phyloP scores from a whole-genome alignment of 2,888 invertebrate species.

The Drosophila monieri region DNA sequence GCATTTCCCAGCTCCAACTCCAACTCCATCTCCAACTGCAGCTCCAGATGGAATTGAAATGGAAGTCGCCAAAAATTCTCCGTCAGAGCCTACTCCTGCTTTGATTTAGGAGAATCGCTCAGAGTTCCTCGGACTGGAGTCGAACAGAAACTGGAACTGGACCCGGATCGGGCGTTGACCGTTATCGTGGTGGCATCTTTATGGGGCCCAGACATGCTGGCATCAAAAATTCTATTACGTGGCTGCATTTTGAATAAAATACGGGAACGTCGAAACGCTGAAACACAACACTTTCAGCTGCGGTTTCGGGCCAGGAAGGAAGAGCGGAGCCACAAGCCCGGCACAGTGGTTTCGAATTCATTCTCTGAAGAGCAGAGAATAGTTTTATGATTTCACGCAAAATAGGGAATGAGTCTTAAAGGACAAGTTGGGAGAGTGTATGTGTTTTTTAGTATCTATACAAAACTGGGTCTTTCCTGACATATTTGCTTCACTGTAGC shows the following conservation, averaged over 20 bases:
- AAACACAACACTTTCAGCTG: conserved; percentile 77
- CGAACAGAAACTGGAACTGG: conserved; percentile 10
- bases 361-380: not conserved
- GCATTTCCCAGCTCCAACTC: conserved; percentile 2
- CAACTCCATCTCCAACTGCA: conserved; percentile 39
- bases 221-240: conserved; percentile 80
- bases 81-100: conserved; percentile 26
- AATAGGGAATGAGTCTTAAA: not conserved
- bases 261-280: conserved; percentile 60
- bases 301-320: conserved; percentile 61
- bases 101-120: conserved; percentile 30
- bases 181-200: conserved; percentile 77
- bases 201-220: conserved; percentile 74
- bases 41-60: conserved; percentile 42
- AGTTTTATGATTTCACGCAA: not conserved
- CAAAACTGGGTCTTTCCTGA: not conserved
- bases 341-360: conserved; percentile 34
- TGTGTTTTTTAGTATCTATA: not conserved
- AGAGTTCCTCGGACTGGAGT: not conserved
- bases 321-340: conserved; percentile 33
- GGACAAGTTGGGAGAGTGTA: not conserved
- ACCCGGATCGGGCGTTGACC: conserved; percentile 63
- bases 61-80: conserved; percentile 33
- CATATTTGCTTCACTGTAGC: conserved; percentile 11
- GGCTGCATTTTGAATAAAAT: conserved; percentile 79